Percentiles rank a stretch among this genome's conserved stretches.
Conservation (phyloP, 2,888 invertebrate species). For the Corbicula japonica region DNA sequence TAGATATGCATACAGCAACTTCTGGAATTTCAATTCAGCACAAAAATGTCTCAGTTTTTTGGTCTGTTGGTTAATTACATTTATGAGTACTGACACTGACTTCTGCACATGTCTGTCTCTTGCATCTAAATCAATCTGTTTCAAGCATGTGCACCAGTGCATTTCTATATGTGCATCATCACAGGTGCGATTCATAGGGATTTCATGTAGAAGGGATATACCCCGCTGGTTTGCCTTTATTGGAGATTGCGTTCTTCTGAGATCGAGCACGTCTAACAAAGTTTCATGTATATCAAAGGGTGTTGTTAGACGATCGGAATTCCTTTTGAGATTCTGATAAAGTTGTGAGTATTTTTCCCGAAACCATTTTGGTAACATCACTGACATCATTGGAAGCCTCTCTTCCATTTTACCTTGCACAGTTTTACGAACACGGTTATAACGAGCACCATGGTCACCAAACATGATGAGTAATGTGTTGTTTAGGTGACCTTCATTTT, state of each 20-base stretch:
- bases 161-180: constrained; percentile 74
- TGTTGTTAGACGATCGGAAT: constrained; percentile 78
- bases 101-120: constrained; percentile 69
- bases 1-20: constrained; percentile 66
- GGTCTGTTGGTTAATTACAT: constrained; percentile 72
- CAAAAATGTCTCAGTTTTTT: constrained; percentile 65
- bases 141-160: constrained; percentile 85
- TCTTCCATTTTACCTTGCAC: constrained; percentile 84
- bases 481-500: constrained; percentile 72
- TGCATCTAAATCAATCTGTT: constrained; percentile 65
- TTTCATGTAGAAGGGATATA: constrained; percentile 78
- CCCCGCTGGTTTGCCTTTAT: constrained; percentile 57
- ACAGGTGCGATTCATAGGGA: constrained; percentile 82
- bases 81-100: constrained; percentile 67
- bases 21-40: constrained; percentile 58
- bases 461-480: constrained; percentile 82
- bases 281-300: constrained; percentile 84
- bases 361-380: constrained; percentile 80
- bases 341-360: constrained; percentile 67
- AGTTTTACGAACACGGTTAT: constrained; percentile 77
- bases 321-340: constrained; percentile 71
- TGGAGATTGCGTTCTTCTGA: constrained; percentile 71
- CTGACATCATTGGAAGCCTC: constrained; percentile 82
- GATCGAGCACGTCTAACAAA: constrained; percentile 76
- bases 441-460: constrained; percentile 84